Conservation (phyloP, 92 coral and sea anemone species). For the Paragorgia papillata region DNA sequence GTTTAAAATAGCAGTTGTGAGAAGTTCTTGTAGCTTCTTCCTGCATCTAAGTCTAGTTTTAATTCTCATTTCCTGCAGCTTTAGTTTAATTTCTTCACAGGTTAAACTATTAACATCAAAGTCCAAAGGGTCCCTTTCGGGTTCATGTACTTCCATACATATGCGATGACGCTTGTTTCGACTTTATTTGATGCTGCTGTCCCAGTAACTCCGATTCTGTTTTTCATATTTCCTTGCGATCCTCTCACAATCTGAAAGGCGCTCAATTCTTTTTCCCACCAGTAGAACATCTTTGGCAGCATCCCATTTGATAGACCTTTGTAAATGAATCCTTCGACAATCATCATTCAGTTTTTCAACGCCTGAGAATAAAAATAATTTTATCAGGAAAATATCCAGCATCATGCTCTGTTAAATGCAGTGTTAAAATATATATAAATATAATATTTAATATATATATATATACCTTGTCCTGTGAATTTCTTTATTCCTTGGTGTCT, state of each 20-base stretch:
- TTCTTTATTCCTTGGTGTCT: too few relatives aligned
- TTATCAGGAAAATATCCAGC: too few relatives aligned
- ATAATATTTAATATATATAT: too few relatives aligned
- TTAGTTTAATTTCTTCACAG: constrained; percentile 9
- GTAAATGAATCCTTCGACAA: constrained; percentile 58
- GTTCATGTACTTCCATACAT: too few relatives aligned
- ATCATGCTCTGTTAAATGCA: too few relatives aligned
- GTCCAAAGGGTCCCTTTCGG: not conserved
- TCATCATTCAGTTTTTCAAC: too few relatives aligned
- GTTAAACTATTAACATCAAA: not conserved
- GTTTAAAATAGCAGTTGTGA: not conserved
- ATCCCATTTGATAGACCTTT: constrained; percentile 45
- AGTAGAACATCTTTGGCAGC: constrained; percentile 49
- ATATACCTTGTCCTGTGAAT: too few relatives aligned
- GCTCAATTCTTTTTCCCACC: constrained; percentile 47
- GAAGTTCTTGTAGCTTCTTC: constrained; percentile 18
- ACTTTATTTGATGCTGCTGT: too few relatives aligned
- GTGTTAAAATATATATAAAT: too few relatives aligned
- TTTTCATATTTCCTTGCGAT: constrained; percentile 6
- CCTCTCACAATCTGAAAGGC: constrained; percentile 36
- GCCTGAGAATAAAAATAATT: not conserved
- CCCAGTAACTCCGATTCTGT: too few relatives aligned
- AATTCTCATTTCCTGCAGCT: constrained; percentile 9
- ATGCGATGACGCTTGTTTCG: too few relatives aligned
- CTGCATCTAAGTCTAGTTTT: constrained; percentile 9